These are phyloP conservation scores for Mesodorylaimus sp. DNA, from an alignment of 2,888 invertebrate genomes.

Conservation along the genomic window DNA sequence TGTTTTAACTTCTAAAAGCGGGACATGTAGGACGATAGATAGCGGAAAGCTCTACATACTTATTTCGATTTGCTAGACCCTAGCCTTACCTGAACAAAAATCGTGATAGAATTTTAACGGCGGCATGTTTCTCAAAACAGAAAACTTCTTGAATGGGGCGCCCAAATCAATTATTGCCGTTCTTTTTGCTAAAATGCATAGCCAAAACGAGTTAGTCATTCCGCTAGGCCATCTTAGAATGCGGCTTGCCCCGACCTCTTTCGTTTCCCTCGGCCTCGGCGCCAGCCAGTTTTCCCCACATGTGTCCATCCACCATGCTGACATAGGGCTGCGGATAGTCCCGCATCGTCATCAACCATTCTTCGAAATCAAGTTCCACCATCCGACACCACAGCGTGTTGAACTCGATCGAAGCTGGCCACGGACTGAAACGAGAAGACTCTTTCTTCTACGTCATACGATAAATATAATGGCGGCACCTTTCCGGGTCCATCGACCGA, in stretches of 20 bases:
- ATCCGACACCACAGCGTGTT: slow-evolving; percentile 78
- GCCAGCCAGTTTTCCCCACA: slow-evolving; percentile 74
- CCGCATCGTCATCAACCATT: slow-evolving; percentile 69
- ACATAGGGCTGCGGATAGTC: slow-evolving; percentile 89
- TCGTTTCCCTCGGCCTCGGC: slow-evolving; percentile 44
- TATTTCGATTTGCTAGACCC: background rate
- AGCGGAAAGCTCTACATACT: background rate
- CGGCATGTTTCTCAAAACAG: slow-evolving; percentile 70
- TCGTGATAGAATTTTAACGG: slow-evolving; percentile 94
- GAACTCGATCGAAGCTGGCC: slow-evolving; percentile 74
- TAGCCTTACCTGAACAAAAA: slow-evolving; percentile 52
- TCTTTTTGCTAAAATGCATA: slow-evolving; percentile 44
- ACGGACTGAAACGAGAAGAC: slow-evolving; percentile 44
- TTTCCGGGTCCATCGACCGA: slow-evolving; percentile 52
- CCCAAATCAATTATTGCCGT: slow-evolving; percentile 61
- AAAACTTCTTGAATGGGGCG: slow-evolving; percentile 58
- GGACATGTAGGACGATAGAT: no score
- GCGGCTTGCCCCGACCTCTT: background rate
- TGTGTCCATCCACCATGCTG: slow-evolving; percentile 56
- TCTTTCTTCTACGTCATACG: background rate
- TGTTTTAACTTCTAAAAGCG: slow-evolving; percentile 32
- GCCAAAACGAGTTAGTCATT: background rate
- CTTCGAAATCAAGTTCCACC: slow-evolving; percentile 57
- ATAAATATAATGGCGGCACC: background rate
- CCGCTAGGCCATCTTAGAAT: background rate